These are phyloP conservation scores for Cebidichthys violaceus DNA, from an alignment of 2,113 vertebrate species.

Conservation along the genomic window DNA sequence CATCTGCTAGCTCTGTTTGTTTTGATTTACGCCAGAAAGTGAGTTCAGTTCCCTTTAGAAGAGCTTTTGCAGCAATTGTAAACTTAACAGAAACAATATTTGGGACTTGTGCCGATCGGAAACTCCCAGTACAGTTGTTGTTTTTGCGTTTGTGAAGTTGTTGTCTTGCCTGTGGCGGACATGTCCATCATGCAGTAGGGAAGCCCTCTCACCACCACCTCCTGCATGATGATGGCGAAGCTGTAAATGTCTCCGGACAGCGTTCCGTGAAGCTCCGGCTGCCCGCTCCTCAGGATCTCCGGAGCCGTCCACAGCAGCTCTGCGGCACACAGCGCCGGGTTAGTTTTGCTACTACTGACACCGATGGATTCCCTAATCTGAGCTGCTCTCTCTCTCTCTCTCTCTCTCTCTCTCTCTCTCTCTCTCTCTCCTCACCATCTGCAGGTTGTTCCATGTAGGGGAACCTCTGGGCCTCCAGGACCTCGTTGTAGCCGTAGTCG, in stretches of 20 bases:
- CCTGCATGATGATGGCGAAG: constrained; percentile 87
- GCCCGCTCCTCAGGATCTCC: constrained; percentile 78
- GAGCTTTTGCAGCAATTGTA: too few species aligned
- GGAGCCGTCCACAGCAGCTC: constrained; percentile 86
- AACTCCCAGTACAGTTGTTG: neutral
- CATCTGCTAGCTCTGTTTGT: too few species aligned
- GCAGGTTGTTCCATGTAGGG: constrained; percentile 61
- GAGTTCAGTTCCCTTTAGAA: too few species aligned
- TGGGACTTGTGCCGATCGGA: neutral
- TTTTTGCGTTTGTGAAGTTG: neutral
- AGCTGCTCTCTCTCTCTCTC: neutral
- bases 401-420: too few species aligned
- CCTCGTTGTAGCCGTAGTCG: constrained; percentile 82
- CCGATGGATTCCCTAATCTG: neutral
- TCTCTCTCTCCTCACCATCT: constrained; percentile 75
- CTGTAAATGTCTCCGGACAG: constrained; percentile 83
- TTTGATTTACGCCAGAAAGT: too few species aligned
- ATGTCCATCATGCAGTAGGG: constrained; percentile 85
- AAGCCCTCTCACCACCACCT: constrained; percentile 83
- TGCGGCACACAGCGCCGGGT: constrained; percentile 11
- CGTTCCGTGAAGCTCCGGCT: constrained; percentile 72
- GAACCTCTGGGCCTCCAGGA: constrained; percentile 80
- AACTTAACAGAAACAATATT: neutral
- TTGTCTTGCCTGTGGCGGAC: constrained; percentile 70
- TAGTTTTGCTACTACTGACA: neutral